Conservation (phyloP, 92 coral and sea anemone genomes). For the Actinostola sp. region DNA sequence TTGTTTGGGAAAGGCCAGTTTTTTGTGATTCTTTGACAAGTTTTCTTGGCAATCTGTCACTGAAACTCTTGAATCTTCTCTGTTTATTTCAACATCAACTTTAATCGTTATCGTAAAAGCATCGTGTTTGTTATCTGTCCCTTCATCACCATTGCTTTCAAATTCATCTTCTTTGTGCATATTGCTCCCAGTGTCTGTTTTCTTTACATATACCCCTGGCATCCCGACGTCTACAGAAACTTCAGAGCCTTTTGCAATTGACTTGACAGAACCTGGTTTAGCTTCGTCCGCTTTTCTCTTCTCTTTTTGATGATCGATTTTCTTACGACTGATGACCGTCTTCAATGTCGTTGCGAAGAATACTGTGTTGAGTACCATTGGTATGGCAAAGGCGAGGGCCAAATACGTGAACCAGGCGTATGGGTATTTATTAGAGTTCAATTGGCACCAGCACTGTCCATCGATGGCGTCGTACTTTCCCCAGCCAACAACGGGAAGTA, state of each 20-base stretch:
- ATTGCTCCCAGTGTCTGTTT: too few species aligned
- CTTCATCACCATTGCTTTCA: background rate
- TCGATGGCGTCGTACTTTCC: slow-evolving; percentile 20
- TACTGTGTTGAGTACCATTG: background rate
- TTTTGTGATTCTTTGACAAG: too few species aligned
- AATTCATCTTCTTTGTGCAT: background rate
- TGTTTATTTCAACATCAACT: background rate
- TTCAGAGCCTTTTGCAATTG: background rate
- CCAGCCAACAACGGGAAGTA: slow-evolving; percentile 30
- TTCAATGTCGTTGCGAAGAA: background rate
- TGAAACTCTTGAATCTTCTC: background rate
- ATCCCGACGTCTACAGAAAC: background rate
- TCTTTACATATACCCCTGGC: too few species aligned
- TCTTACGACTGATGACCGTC: background rate
- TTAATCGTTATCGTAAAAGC: background rate
- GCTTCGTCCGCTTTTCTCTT: background rate
- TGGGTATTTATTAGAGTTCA: slow-evolving; percentile 3
- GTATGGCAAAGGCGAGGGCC: background rate
- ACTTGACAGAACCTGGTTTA: background rate
- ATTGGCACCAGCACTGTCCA: background rate
- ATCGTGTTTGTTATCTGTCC: background rate
- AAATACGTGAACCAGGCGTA: slow-evolving; percentile 1
- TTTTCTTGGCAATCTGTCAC: too few species aligned
- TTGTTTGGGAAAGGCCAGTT: background rate
- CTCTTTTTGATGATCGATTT: background rate